A percentile compares a stretch with the other conserved stretches of the same genome.
These are phyloP conservation scores for Malacoctenus gilli DNA, from an alignment of 2,797 vertebrate species.

Conservation along the genomic window DNA sequence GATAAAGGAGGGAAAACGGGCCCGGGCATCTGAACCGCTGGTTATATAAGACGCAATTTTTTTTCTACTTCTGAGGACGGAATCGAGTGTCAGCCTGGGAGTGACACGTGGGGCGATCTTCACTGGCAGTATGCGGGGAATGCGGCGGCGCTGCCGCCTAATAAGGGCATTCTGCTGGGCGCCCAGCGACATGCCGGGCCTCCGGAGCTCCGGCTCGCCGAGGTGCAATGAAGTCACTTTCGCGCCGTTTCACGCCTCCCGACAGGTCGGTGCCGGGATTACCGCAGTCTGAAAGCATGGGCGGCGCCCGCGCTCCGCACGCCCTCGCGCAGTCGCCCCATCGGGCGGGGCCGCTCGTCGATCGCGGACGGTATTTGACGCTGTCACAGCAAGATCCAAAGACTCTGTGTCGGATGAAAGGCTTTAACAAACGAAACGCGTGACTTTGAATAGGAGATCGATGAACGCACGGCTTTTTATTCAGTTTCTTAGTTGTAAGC, in stretches of 20 bases:
- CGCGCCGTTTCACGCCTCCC: constrained; percentile 25
- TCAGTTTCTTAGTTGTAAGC: no score
- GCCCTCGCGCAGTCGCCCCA: constrained; percentile 7
- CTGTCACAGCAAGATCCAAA: no score
- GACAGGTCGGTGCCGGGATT: constrained; percentile 36
- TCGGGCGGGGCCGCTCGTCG: no score
- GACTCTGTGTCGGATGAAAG: no score
- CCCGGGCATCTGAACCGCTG: constrained; percentile 19
- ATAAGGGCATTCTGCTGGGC: constrained; percentile 31
- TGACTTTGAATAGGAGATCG: no score
- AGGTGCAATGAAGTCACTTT: constrained; percentile 32
- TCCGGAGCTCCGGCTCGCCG: constrained; percentile 35
- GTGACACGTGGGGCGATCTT: constrained; percentile 13
- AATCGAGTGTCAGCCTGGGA: constrained; percentile 14
- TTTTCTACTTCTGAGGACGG: constrained; percentile 37
- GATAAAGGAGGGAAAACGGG: constrained; percentile 12
- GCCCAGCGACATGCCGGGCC: constrained; percentile 37
- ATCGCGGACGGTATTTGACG: constrained; percentile 2
- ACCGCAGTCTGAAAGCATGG: constrained; percentile 32
- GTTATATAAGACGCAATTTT: constrained; percentile 42
- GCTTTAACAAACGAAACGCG: no score
- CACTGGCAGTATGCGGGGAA: constrained; percentile 19
- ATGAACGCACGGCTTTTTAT: no score
- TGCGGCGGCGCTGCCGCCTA: constrained; percentile 19
- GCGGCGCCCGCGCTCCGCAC: constrained; percentile 17